Conservation (phyloP, 2,797 vertebrate genomes). For the Ctenochaetus hawaiiensis region DNA sequence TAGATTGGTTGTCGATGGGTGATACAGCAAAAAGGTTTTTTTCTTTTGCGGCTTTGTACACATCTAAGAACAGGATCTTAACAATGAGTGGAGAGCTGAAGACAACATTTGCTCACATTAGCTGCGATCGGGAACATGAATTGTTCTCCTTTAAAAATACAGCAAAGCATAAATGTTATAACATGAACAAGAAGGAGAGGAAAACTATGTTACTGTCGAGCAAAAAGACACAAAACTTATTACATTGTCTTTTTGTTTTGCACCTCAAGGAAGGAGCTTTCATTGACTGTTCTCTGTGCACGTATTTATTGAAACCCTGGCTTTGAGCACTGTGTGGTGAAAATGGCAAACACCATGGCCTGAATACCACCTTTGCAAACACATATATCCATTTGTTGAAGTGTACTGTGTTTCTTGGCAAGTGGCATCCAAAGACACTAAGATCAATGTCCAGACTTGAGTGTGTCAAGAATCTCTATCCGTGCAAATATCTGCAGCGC, state of each 20-base stretch:
- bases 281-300: constrained; percentile 51
- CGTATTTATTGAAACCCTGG: constrained; percentile 48
- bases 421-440: constrained; percentile 13
- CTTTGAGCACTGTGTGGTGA: constrained; percentile 45
- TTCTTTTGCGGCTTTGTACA: constrained; percentile 37
- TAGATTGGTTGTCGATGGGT: constrained; percentile 57
- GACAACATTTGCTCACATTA: constrained; percentile 63
- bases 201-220: constrained; percentile 43
- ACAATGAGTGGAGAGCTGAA: constrained; percentile 29
- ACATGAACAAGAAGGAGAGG: constrained; percentile 21
- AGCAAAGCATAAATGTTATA: constrained; percentile 55
- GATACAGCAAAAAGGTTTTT: constrained; percentile 47
- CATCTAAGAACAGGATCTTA: constrained; percentile 43
- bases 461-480: constrained; percentile 20
- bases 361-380: constrained; percentile 35
- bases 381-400: constrained; percentile 18
- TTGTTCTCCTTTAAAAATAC: constrained; percentile 48
- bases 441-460: constrained; percentile 40
- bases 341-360: constrained; percentile 45
- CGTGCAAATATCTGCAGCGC: constrained; percentile 11
- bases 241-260: constrained; percentile 56
- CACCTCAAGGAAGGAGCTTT: constrained; percentile 54
- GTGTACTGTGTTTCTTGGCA: constrained; percentile 29
- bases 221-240: constrained; percentile 62
- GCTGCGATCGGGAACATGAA: constrained; percentile 47